Base-by-base conservation (phyloP, 37 sponge, comb jelly and placozoan species). In the Axinella damicornis region DNA sequence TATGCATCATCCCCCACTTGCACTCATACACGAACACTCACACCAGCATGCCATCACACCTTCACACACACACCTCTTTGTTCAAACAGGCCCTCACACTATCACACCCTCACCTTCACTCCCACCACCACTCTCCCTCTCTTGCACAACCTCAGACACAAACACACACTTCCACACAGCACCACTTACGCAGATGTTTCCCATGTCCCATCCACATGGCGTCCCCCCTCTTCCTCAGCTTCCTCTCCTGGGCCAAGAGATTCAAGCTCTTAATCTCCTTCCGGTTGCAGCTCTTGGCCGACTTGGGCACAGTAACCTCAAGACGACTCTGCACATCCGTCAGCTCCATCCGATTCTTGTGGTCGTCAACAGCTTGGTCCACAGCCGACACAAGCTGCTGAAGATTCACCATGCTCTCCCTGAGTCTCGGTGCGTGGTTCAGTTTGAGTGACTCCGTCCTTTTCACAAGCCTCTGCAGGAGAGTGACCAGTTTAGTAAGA, bases 171-270 rank as follows among this genome's bases (percentile, higher is more conserved):
- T 9, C 4, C 46, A 34, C 73, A 72, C 75, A 65, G n/a, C n/a
- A n/a, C 15, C 30, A 53, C 83, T 83, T 77, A 82, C 88, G 33
- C 22, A 84, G 38, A 18, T 85, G 83, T 52, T 86, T 81, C 15
- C 86, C 86, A 54, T 81, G 76, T 1, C 91, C 91, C 33, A 83
- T 73, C 91, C 90, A 89, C 6, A 77, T 35, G 19, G 91, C 91
- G 46, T 77, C 57, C 16, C 90, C 94, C 5, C 65, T 82, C 69
- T 85, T 85, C 21, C 64, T 57, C 71, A 94, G 57, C 52, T 56
- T 78, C 18, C 94, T 82, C 34, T 83, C 65, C 24, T 79, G 71
- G 28, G 94, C 91, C 2, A 66, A 61, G 40, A 94, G 70, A 36
- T 62, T 83, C 22, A 94, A 61, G 16, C 56, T 31, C 40, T 90